Conservation (phyloP, 2,113 vertebrate species). For the Pteronura brasiliensis region DNA sequence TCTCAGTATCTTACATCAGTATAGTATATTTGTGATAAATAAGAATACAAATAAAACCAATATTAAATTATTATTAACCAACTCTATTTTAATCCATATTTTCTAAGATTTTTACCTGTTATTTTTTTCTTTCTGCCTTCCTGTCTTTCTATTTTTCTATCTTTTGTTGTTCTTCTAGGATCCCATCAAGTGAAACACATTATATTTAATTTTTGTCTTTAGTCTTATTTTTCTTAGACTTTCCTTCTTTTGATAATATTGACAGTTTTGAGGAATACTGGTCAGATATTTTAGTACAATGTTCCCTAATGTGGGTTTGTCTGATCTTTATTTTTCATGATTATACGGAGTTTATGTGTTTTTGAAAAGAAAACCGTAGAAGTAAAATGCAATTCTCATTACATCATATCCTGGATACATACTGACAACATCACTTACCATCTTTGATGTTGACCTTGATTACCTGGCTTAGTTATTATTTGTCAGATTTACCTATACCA, state of each 20-base stretch:
- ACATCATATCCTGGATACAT: not conserved
- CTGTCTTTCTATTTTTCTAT: not conserved
- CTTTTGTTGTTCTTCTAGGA: not conserved
- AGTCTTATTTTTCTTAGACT: not conserved
- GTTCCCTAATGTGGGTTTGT: not conserved
- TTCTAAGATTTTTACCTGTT: not conserved
- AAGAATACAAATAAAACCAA: not conserved
- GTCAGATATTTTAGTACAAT: not conserved
- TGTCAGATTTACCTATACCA: not conserved
- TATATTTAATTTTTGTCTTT: not conserved
- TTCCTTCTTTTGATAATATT: not conserved
- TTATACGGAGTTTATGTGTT: not conserved
- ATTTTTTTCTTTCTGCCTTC: not conserved
- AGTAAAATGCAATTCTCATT: not conserved
- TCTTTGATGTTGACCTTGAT: not conserved
- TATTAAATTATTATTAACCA: not conserved
- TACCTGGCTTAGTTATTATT: not conserved
- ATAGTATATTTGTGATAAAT: not conserved
- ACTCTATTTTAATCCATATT: not conserved
- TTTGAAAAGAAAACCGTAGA: not conserved
- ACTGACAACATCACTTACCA: not conserved
- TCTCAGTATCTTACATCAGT: not conserved
- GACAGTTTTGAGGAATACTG: not conserved
- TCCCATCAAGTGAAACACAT: not conserved
- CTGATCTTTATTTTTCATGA: not conserved